These are phyloP conservation scores for Cladopsammia gracilis DNA, from an alignment of 64 coral and sea anemone genomes.

Conservation along the genomic window DNA sequence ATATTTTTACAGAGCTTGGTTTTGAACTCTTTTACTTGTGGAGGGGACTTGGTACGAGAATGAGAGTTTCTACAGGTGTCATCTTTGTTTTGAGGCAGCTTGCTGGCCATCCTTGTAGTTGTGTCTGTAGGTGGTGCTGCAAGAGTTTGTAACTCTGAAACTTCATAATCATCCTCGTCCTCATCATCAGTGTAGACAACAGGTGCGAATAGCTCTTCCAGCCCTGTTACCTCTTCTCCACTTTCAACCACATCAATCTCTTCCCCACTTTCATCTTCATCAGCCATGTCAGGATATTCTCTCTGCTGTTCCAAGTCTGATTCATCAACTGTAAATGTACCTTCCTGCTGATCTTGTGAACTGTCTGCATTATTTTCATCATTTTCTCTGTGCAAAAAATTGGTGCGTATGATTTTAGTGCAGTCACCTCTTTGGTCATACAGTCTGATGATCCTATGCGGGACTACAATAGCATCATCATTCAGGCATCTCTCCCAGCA, in stretches of 20 bases:
- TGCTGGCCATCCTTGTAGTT: not conserved
- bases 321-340: not conserved
- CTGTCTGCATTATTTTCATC: slow-evolving; percentile 2
- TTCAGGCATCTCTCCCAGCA: slow-evolving; percentile 45
- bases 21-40: not conserved
- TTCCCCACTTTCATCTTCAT: slow-evolving; percentile 13
- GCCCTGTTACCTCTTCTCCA: not conserved
- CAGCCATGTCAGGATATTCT: not conserved
- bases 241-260: not conserved
- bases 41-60: not conserved
- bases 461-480: not conserved
- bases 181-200: not conserved
- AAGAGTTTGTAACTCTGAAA: not conserved
- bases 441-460: not conserved
- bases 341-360: not conserved
- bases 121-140: not conserved
- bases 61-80: too few relatives aligned
- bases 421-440: not conserved
- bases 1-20: slow-evolving; percentile 53
- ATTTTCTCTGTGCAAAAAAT: slow-evolving; percentile 27
- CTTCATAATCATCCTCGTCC: slow-evolving; percentile 17
- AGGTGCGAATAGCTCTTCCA: not conserved
- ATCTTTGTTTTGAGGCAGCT: too few relatives aligned
- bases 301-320: not conserved
- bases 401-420: slow-evolving; percentile 10